Evolutionary conservation across 2,888 invertebrate species (phyloP).

Genomic region (Agrochola macilenta): DNA sequence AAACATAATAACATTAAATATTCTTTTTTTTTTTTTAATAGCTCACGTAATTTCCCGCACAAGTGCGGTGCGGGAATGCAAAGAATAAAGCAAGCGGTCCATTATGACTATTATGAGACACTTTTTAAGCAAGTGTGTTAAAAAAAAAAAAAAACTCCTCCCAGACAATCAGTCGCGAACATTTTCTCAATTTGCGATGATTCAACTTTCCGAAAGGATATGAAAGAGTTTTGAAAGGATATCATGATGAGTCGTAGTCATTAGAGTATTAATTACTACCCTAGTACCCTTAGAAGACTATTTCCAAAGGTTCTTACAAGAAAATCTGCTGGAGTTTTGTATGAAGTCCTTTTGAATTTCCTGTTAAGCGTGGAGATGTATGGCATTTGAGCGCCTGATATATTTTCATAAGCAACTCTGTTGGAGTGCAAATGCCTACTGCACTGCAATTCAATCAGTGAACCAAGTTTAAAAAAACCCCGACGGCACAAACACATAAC

Average conservation of each 20-base stretch:
- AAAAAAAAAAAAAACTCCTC: background rate
- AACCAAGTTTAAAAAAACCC: background rate
- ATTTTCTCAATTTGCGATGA: background rate
- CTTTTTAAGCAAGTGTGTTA: background rate
- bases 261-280: background rate
- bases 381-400: constrained; percentile 6
- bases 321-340: background rate
- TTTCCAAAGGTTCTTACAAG: background rate
- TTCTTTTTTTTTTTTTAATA: no score
- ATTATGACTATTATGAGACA: background rate
- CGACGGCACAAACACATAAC: no score
- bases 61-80: background rate
- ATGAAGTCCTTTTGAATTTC: background rate
- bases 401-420: background rate
- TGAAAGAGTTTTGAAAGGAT: background rate
- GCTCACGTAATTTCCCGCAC: background rate
- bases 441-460: background rate
- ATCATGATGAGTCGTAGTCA: background rate
- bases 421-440: background rate
- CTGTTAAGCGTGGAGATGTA: background rate
- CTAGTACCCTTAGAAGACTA: background rate
- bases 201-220: background rate
- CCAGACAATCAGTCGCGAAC: background rate
- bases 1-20: no score
- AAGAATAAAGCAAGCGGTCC: background rate